Evolutionary conservation across 2,797 vertebrate species (phyloP).

Genomic region (Phaenicophaeus curvirostris): DNA sequence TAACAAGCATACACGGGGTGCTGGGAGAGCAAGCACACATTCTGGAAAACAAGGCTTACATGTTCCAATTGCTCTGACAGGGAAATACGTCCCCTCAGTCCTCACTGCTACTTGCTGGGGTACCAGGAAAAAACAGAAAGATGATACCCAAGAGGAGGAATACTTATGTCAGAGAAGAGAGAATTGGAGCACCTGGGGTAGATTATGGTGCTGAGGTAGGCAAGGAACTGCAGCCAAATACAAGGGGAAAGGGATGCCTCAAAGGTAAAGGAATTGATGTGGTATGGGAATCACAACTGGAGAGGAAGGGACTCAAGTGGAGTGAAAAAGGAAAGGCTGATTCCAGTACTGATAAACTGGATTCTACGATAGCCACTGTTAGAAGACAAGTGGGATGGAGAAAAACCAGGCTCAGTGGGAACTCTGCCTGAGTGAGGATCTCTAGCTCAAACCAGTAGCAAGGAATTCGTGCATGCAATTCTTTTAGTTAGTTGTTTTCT

Average conservation of each 20-base stretch:
- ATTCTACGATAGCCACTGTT: background rate
- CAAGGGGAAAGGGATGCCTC: background rate
- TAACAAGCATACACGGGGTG: background rate
- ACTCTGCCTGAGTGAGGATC: background rate
- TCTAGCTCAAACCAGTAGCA: background rate
- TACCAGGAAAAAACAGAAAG: background rate
- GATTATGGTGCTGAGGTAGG: background rate
- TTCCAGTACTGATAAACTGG: background rate
- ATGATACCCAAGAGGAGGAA: background rate
- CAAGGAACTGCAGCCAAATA: background rate
- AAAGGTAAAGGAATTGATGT: background rate
- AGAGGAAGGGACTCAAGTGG: background rate
- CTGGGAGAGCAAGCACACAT: rapidly evolving
- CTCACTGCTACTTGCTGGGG: background rate
- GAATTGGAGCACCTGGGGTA: background rate
- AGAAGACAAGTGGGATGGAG: background rate
- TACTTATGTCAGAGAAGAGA: background rate
- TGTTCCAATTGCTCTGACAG: background rate
- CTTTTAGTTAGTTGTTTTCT: background rate
- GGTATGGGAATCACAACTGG: background rate
- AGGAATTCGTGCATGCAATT: background rate
- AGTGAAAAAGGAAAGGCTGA: background rate
- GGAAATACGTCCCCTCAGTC: background rate
- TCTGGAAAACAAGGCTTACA: background rate
- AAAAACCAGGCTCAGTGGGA: background rate